Percentiles rank a stretch among this genome's conserved stretches.
These are phyloP conservation scores for Mesitornis unicolor DNA, from an alignment of 2,113 vertebrate genomes.

Conservation along the genomic window DNA sequence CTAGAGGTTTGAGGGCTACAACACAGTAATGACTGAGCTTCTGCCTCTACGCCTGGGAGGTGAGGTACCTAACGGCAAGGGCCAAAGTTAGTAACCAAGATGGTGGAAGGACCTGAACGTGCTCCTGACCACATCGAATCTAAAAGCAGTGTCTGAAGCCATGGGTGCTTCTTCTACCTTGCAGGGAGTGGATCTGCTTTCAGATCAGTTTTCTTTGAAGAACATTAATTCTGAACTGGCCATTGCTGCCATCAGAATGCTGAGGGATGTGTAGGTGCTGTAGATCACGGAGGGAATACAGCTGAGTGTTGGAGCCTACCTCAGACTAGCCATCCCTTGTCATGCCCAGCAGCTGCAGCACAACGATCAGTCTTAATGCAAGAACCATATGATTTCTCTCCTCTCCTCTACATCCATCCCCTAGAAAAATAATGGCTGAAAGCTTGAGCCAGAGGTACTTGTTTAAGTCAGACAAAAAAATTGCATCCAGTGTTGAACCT, in stretches of 20 bases:
- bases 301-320: neutral
- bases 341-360: neutral
- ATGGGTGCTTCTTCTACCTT: neutral
- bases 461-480: neutral
- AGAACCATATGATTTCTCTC: neutral
- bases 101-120: neutral
- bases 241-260: neutral
- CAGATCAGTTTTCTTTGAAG: neutral
- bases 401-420: neutral
- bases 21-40: neutral
- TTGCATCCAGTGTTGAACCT: neutral
- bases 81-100: neutral
- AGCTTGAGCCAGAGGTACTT: neutral
- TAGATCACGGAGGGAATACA: neutral
- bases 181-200: neutral
- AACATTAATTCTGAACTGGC: neutral
- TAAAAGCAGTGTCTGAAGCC: neutral
- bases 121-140: neutral
- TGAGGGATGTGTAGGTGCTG: fast-evolving
- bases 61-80: neutral
- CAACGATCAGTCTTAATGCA: neutral
- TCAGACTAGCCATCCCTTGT: neutral
- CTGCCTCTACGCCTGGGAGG: neutral
- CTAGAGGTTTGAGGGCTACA: neutral
- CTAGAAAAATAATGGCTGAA: neutral